Evolutionary conservation across 2,113 vertebrate genomes (phyloP), one percentile per base, ranked within the genome.

Genomic region (Butorides virescens): DNA sequence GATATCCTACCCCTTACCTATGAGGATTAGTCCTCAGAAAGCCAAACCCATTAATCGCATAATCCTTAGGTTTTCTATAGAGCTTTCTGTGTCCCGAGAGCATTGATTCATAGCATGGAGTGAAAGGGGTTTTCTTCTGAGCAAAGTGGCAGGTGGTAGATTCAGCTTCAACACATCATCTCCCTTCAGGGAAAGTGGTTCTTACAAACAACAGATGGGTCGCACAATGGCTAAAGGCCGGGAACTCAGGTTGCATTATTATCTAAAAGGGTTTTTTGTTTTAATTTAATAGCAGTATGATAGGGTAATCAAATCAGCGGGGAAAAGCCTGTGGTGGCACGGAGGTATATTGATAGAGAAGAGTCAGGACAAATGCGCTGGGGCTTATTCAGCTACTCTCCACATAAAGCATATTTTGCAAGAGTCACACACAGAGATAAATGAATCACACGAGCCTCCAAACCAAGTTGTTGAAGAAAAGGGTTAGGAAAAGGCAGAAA

Each of bases 291-390:
- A 92, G 90, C 62, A 75, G 47, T 89, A 61, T 88, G 86, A 98
- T 98, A 97, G 95, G 94, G 97, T 97, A 98, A 97, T 97, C 88
- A 88, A 93, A 92, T 81, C 95, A 95, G 56, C 61, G 16, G 91
- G 90, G 85, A 90, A 97, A 98, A 97, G 95, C 87, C 46, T 19
- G 5, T 47, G 32, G 95, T 98, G 91, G 59, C 95, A 97, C 93
- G 77, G 86, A 97, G 77, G 93, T 85, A 47, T 91, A 86, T 96
- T 93, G 91, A 86, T 84, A 92, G 49, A 91, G 95, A 79, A 66
- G 47, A 93, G 74, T 78, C 25, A 42, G 78, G 84, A 94, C 42
- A 93, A 90, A 94, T 77, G 86, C 50, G 49, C 61, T 67, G 44
- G 58, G 68, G n/a, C 47, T 97, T 95, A 90, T 97, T 96, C 92